Evolutionary conservation across 2,797 vertebrate species (phyloP), one percentile per base, ranked within the genome.

Genomic region (Selene dorsalis): DNA sequence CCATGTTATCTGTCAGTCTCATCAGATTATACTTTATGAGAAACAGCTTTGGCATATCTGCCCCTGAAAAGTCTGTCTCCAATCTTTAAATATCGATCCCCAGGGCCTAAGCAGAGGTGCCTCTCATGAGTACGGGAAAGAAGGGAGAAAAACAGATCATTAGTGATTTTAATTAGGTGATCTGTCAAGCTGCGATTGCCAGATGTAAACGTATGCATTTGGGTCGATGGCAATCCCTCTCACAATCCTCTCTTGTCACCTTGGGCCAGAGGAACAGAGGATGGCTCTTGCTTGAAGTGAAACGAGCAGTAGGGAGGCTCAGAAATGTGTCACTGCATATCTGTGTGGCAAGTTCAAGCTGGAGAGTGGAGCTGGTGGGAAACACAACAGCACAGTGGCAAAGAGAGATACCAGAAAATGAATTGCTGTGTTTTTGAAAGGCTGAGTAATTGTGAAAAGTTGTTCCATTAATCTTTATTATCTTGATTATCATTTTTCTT

Each of bases 121-220:
- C 90, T 91, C 92, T 91, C 84, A 10, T 58, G 80, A 93, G 92
- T 82, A 85, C 82, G 53, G 88, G 84, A 90, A 92, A 89, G 84
- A 84, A 79, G 84, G 80, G 89, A 88, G 84, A 87, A 92, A 94
- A 94, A 93, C 92, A 93, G 93, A 94, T 95, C 93, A 95, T 94
- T 94, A 94, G 92, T 93, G 90, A 93, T 94, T 95, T 94, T 95
- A 95, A 95, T 94, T 95, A 93, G 94, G 94, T 94, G 93, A 95
- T 95, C 93, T 93, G 92, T 94, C 94, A 94, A 92, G 90, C 93
- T 88, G 87, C 72, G 88, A 94, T 91, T 93, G 87, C 93, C 92
- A 93, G 92, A 94, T 94, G 91, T 94, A 94, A 94, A 91, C 84
- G 86, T 91, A 91, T 91, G 90, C 88, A 92, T 92, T 89, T 90